A percentile compares a stretch with the other conserved stretches of the same genome.
Conservation (phyloP, 2,113 vertebrate species). For the Genyomyrus donnyi region DNA sequence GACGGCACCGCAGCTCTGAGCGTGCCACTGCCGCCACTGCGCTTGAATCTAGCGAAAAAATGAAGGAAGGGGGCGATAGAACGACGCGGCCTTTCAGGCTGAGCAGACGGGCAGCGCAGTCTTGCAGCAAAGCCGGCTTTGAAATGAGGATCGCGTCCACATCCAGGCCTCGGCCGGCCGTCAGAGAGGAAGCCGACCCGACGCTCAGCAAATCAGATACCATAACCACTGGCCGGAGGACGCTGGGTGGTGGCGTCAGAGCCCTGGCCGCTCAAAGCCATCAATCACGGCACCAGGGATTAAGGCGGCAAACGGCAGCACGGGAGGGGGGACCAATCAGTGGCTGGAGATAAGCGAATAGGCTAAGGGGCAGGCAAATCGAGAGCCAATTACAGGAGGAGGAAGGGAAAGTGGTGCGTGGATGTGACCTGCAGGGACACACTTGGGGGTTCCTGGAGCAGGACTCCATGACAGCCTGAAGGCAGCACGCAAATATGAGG, state of each 20-base stretch:
- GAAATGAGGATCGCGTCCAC: not conserved
- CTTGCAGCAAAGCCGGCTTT: not conserved
- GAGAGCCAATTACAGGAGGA: slow-evolving; percentile 44
- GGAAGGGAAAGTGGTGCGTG: slow-evolving; percentile 1
- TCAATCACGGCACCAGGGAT: slow-evolving; percentile 56
- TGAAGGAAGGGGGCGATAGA: not conserved
- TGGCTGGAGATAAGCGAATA: slow-evolving; percentile 37
- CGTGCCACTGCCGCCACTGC: slow-evolving; percentile 8
- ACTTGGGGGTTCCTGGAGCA: not conserved
- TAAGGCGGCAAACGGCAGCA: slow-evolving; percentile 55
- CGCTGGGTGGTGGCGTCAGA: slow-evolving; percentile 38
- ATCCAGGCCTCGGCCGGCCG: not conserved
- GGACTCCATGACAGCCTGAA: slow-evolving; percentile 22
- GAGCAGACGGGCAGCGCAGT: not conserved
- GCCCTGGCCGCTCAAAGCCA: slow-evolving; percentile 51
- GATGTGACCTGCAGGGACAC: slow-evolving; percentile 18
- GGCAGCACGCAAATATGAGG: slow-evolving; percentile 40
- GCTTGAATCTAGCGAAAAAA: slow-evolving; percentile 42
- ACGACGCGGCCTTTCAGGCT: not conserved
- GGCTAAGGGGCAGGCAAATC: slow-evolving; percentile 41
- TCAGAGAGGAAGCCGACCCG: not conserved
- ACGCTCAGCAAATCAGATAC: slow-evolving; percentile 30
- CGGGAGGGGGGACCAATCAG: slow-evolving; percentile 43
- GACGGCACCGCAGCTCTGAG: slow-evolving; percentile 31
- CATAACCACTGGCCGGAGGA: slow-evolving; percentile 43